These are phyloP conservation scores for Pyrocephalus nanus DNA, from an alignment of 2,797 vertebrate genomes.

Conservation along the genomic window DNA sequence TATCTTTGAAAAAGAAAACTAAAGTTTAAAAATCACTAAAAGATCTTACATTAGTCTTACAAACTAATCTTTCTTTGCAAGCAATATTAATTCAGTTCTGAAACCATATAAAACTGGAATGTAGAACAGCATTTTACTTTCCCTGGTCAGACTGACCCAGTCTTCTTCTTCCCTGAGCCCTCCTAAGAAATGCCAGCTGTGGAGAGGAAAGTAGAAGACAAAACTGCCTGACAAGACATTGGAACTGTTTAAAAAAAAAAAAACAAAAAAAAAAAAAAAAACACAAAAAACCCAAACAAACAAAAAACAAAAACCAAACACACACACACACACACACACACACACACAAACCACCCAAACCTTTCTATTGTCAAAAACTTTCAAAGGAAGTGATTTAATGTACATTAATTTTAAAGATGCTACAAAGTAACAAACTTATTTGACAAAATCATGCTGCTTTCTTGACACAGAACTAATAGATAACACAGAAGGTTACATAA, in stretches of 20 bases:
- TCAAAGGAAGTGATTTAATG: constrained; percentile 7
- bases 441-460: constrained; percentile 34
- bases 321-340: too few species aligned
- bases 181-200: constrained; percentile 17
- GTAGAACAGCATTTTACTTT: not conserved
- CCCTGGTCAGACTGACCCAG: constrained; percentile 57
- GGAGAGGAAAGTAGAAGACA: constrained; percentile 41
- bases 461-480: not conserved
- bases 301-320: too few species aligned
- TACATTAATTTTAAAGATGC: constrained; percentile 31
- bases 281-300: not conserved
- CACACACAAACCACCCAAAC: too few species aligned
- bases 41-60: not conserved
- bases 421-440: constrained; percentile 13
- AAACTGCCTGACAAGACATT: not conserved
- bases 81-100: not conserved
- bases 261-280: not conserved
- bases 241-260: constrained; percentile 31
- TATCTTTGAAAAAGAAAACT: not conserved
- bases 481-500: not conserved
- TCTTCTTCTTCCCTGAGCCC: not conserved
- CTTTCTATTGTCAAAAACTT: constrained; percentile 25
- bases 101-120: constrained; percentile 30
- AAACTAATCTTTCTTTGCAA: not conserved
- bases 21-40: not conserved